Percentiles rank a stretch among this genome's conserved stretches.
These are phyloP conservation scores for Augiades crinisus DNA, from an alignment of 2,888 invertebrate species.

Conservation along the genomic window DNA sequence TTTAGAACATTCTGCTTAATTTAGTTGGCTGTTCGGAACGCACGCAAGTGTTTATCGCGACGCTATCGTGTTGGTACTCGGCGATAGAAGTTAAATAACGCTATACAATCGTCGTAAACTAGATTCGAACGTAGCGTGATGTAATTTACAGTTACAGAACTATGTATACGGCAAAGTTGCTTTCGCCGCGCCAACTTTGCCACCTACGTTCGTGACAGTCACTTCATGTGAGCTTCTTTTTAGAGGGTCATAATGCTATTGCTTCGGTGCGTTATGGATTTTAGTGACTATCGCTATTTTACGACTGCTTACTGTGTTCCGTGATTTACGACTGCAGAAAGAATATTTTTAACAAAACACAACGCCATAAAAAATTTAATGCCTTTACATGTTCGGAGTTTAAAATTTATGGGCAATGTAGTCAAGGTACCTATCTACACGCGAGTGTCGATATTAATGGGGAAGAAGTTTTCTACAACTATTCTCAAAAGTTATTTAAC, in stretches of 20 bases:
- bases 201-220: constrained; percentile 37
- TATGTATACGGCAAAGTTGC: too few relatives aligned
- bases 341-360: constrained; percentile 12
- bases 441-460: neutral
- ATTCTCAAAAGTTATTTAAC: too few relatives aligned
- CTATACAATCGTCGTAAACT: constrained; percentile 49
- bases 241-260: neutral
- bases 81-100: constrained; percentile 62
- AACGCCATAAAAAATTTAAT: constrained; percentile 24
- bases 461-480: too few relatives aligned
- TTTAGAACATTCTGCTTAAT: constrained; percentile 9
- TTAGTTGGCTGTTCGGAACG: constrained; percentile 17
- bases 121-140: constrained; percentile 50
- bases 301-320: constrained; percentile 29
- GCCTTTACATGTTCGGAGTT: constrained; percentile 1
- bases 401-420: constrained; percentile 1
- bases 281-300: constrained; percentile 27
- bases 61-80: constrained; percentile 46
- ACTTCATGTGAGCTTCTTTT: constrained; percentile 31
- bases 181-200: constrained; percentile 35
- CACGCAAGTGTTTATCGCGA: constrained; percentile 52
- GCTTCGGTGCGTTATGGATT: constrained; percentile 26
- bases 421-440: neutral
- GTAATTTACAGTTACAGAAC: constrained; percentile 59
- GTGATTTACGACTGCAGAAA: constrained; percentile 34